phyloP scores from a whole-genome alignment of 2,797 vertebrate genomes.

The Tenualosa thibaudeaui region DNA sequence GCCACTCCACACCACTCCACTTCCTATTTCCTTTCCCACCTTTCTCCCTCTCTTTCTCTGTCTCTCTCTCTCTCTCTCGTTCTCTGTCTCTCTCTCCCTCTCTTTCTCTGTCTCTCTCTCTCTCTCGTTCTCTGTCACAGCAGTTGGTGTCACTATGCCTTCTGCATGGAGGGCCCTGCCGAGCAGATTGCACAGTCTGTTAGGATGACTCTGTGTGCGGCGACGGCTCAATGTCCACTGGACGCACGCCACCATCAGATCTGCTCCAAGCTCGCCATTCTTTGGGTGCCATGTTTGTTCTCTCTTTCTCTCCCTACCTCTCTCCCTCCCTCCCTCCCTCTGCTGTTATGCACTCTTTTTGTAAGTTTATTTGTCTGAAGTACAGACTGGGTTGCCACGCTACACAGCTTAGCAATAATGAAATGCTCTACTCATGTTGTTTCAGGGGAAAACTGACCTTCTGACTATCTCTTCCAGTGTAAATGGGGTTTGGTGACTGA shows the following conservation, averaged over 20 bases:
- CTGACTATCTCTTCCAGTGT: neutral
- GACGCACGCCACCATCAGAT: conserved; percentile 27
- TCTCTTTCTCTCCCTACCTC: neutral
- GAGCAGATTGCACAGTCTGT: conserved; percentile 41
- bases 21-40: conserved; percentile 63
- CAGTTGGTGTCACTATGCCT: conserved; percentile 77
- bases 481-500: neutral
- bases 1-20: conserved; percentile 58
- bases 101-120: conserved; percentile 28
- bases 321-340: conserved; percentile 16
- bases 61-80: conserved; percentile 49
- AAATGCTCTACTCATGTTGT: neutral
- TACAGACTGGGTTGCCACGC: neutral
- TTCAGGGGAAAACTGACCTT: neutral
- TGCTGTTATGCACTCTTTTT: neutral
- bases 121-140: conserved; percentile 54
- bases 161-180: conserved; percentile 62
- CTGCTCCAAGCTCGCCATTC: conserved; percentile 24
- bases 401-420: neutral
- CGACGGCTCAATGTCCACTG: conserved; percentile 30
- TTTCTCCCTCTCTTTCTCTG: conserved; percentile 45
- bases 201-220: conserved; percentile 34
- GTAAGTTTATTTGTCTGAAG: neutral
- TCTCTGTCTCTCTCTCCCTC: too few species aligned
- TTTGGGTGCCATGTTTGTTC: conserved; percentile 9